Percentiles rank a stretch among this genome's conserved stretches.
Conservation (phyloP, 2,888 invertebrate species). For the Crepidodera aurea region DNA sequence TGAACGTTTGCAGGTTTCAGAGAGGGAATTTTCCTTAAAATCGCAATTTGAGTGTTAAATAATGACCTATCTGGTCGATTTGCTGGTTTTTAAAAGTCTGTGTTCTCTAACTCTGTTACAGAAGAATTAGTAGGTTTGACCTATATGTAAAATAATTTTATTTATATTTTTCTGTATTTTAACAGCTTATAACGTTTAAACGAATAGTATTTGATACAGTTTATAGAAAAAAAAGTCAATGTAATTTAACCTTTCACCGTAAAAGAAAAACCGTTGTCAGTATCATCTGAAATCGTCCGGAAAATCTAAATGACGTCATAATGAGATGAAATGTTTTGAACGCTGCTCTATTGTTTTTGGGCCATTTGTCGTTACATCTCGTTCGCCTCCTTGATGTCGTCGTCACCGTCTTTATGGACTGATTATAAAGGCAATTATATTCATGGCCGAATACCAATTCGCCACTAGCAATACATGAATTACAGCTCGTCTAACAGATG, state of each 20-base stretch:
- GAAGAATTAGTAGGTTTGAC: background rate
- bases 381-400: conserved; percentile 15
- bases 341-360: conserved; percentile 53
- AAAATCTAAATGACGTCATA: background rate
- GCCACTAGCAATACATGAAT: conserved; percentile 25
- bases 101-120: background rate
- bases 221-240: no score
- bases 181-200: no score
- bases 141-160: no score
- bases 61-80: background rate
- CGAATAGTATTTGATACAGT: no score
- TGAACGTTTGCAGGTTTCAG: background rate
- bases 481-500: conserved; percentile 15
- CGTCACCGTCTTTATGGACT: conserved; percentile 52
- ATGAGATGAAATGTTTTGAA: conserved; percentile 44
- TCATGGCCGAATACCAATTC: conserved; percentile 29
- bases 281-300: background rate
- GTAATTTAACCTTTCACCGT: no score
- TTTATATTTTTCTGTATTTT: no score
- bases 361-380: conserved; percentile 53
- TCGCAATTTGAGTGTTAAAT: conserved; percentile 1
- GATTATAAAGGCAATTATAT: conserved; percentile 53
- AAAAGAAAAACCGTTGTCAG: no score
- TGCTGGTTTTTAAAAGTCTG: no score
- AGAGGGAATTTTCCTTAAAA: conserved; percentile 19